Percentiles rank a stretch among this genome's conserved stretches.
Evolutionary conservation across 2,797 vertebrate species (phyloP).

Genomic region (Monodelphis domestica): DNA sequence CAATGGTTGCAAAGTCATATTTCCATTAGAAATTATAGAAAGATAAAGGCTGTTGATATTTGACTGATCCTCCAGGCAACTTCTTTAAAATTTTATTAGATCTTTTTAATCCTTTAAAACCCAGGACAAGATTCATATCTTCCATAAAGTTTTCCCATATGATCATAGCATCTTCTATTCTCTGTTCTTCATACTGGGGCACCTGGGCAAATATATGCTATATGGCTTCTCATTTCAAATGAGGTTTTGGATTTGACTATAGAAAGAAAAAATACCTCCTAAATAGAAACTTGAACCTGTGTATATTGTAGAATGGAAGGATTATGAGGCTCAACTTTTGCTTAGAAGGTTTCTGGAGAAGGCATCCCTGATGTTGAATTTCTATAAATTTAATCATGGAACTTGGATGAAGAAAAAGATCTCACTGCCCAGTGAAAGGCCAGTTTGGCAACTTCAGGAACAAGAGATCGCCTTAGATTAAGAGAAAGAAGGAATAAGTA

Average conservation of each 20-base stretch:
- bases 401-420: neutral
- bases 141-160: neutral
- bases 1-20: neutral
- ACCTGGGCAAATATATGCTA: neutral
- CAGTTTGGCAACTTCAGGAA: neutral
- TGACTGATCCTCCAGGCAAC: neutral
- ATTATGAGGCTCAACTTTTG: neutral
- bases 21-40: neutral
- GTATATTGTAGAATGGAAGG: neutral
- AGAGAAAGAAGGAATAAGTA: neutral
- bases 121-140: neutral
- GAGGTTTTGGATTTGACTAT: neutral
- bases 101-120: neutral
- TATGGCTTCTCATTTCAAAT: neutral
- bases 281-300: neutral
- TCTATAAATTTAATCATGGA: neutral
- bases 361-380: neutral
- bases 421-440: neutral
- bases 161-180: neutral
- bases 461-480: neutral
- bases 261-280: neutral
- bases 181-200: neutral
- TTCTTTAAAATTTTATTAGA: neutral
- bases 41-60: neutral
- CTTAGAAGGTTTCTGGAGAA: neutral